Percentiles rank a stretch among this genome's conserved stretches.
Evolutionary conservation across 2,888 invertebrate genomes (phyloP).

Genomic region (Papilio demoleus): DNA sequence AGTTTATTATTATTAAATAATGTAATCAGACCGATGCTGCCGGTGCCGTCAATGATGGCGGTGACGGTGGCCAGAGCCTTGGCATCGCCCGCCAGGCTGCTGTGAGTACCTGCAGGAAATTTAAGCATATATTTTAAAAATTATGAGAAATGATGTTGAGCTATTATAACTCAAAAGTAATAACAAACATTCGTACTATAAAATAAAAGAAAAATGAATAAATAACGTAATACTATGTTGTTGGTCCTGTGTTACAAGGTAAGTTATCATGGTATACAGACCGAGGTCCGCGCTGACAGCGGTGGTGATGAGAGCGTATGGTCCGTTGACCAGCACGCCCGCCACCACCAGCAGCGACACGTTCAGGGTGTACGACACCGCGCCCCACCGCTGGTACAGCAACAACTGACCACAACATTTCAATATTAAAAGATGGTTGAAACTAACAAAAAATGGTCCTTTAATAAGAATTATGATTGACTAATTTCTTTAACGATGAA

Average conservation of each 20-base stretch:
- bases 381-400: conserved; percentile 89
- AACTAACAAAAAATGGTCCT: neutral
- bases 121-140: too few relatives aligned
- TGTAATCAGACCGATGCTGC: conserved; percentile 89
- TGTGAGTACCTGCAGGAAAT: conserved; percentile 87
- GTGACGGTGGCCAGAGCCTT: conserved; percentile 98
- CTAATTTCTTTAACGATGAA: too few relatives aligned
- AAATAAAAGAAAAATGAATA: too few relatives aligned
- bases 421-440: neutral
- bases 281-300: conserved; percentile 97
- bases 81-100: conserved; percentile 91
- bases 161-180: too few relatives aligned
- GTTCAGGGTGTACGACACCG: conserved; percentile 84
- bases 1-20: too few relatives aligned
- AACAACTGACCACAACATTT: conserved; percentile 85
- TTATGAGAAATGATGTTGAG: too few relatives aligned
- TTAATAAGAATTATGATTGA: too few relatives aligned
- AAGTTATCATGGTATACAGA: too few relatives aligned
- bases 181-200: too few relatives aligned
- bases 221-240: too few relatives aligned
- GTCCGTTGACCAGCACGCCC: conserved; percentile 96
- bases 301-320: conserved; percentile 97
- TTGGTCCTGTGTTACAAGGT: too few relatives aligned
- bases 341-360: conserved; percentile 87
- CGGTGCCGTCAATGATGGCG: conserved; percentile 98